Conservation (phyloP, 2,888 invertebrate species). For the Panzeria rudis region DNA sequence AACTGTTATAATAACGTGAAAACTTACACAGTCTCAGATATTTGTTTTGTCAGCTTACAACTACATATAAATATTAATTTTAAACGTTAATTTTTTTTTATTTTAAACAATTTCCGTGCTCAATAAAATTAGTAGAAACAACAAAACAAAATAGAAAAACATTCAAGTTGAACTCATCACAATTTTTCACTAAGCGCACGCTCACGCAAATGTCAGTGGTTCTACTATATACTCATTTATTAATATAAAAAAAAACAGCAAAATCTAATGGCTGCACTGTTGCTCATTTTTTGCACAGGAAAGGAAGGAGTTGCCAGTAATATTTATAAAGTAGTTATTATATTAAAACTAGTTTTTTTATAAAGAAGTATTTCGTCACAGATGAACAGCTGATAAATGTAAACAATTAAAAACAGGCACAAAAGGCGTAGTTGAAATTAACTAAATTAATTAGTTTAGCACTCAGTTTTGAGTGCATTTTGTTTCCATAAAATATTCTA, state of each 20-base stretch:
- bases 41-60: not conserved
- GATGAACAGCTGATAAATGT: no score
- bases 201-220: constrained; percentile 54
- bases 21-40: not conserved
- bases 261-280: constrained; percentile 29
- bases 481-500: no score
- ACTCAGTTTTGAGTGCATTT: no score
- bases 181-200: constrained; percentile 50
- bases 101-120: constrained; percentile 59
- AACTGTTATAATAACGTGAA: not conserved
- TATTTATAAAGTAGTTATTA: no score
- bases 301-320: constrained; percentile 21
- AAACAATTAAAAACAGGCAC: no score
- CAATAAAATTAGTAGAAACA: constrained; percentile 39
- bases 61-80: constrained; percentile 26
- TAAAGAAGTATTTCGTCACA: no score
- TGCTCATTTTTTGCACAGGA: constrained; percentile 44
- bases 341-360: no score
- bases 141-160: constrained; percentile 3
- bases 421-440: no score
- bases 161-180: constrained; percentile 23
- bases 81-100: constrained; percentile 22
- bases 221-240: not conserved
- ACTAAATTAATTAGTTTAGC: no score
- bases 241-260: constrained; percentile 3